phyloP scores from a whole-genome alignment of 2,888 invertebrate genomes.

The Ischnus inquisitorius region DNA sequence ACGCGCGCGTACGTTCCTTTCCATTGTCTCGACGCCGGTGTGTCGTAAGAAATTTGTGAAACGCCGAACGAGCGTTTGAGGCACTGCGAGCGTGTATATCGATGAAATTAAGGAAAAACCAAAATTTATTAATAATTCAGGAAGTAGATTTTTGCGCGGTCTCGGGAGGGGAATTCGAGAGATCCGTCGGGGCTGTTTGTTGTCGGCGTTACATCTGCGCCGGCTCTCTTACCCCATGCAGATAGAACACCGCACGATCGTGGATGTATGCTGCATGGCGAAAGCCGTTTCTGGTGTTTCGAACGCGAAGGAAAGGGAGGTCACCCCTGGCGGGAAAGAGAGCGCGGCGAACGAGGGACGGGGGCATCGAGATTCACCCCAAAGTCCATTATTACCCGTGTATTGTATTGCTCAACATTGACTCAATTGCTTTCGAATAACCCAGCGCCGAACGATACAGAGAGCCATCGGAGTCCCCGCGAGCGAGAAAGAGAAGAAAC shows the following conservation, averaged over 20 bases:
- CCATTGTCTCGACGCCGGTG: too few relatives aligned
- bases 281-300: conserved; percentile 55
- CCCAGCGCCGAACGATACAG: conserved; percentile 66
- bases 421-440: conserved; percentile 86
- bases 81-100: not conserved
- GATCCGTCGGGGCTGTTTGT: conserved; percentile 81
- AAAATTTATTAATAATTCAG: conserved; percentile 23
- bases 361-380: conserved; percentile 83
- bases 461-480: conserved; percentile 1
- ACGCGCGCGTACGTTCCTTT: not conserved
- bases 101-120: not conserved
- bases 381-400: conserved; percentile 85
- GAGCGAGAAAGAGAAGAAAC: conserved; percentile 53
- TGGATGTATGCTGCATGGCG: conserved; percentile 5
- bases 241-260: conserved; percentile 66
- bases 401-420: conserved; percentile 85
- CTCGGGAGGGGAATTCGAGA: conserved; percentile 68
- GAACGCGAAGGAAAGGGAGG: conserved; percentile 37
- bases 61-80: not conserved
- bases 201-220: conserved; percentile 84
- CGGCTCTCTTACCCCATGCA: conserved; percentile 73
- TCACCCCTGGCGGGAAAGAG: conserved; percentile 34
- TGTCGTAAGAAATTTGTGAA: conserved; percentile 6
- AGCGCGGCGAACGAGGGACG: conserved; percentile 65
- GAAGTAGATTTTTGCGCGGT: conserved; percentile 39